A percentile compares a stretch with the other conserved stretches of the same genome.
phyloP scores from a whole-genome alignment of 2,797 vertebrate genomes.

The Sarcophilus harrisii region DNA sequence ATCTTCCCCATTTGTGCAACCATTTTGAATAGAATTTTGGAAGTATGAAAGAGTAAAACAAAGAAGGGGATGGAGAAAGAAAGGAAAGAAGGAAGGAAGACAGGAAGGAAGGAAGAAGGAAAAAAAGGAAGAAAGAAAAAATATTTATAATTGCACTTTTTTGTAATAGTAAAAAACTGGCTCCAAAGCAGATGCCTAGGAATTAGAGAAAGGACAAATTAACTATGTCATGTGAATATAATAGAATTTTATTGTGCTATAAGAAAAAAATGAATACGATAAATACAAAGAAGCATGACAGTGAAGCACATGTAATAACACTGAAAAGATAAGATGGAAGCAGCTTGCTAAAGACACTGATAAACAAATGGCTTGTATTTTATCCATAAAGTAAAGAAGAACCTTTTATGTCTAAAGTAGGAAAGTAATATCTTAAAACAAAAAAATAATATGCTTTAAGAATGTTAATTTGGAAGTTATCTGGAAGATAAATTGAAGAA shows the following conservation, averaged over 20 bases:
- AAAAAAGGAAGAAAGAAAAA: not conserved
- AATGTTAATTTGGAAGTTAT: not conserved
- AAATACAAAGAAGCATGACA: not conserved
- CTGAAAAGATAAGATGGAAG: not conserved
- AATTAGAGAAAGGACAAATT: not conserved
- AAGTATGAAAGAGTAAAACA: too few species aligned
- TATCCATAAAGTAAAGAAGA: not conserved
- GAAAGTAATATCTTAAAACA: not conserved
- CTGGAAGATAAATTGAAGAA: not conserved
- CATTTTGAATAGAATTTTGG: too few species aligned
- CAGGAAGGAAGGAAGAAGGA: too few species aligned
- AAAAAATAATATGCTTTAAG: not conserved
- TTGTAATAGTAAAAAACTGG: not conserved
- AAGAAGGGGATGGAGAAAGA: too few species aligned
- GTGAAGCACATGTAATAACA: not conserved
- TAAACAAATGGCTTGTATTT: not conserved
- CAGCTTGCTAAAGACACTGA: not conserved
- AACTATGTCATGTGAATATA: not conserved
- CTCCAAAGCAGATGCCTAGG: not conserved
- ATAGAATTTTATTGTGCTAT: not conserved
- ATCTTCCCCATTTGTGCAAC: too few species aligned
- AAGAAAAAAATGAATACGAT: not conserved
- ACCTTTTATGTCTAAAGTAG: slow-evolving; percentile 14
- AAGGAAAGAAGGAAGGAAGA: too few species aligned
- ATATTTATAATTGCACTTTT: not conserved